Evolutionary conservation across 2,113 vertebrate genomes (phyloP).

Genomic region (Oreotrochilus melanogaster): DNA sequence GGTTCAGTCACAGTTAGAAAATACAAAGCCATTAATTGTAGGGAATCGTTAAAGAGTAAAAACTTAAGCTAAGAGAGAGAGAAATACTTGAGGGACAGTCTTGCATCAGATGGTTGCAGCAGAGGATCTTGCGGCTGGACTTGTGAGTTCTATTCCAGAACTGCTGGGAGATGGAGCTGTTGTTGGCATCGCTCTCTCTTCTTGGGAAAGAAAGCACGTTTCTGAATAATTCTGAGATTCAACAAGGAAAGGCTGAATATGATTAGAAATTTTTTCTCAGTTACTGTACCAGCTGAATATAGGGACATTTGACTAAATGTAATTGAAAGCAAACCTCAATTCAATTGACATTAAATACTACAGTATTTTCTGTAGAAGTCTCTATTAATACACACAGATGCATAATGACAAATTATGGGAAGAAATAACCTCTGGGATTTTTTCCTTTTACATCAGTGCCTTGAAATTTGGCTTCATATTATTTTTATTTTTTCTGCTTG

Average conservation of each 20-base stretch:
- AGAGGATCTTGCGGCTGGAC: neutral
- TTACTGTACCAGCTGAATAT: neutral
- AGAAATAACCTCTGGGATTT: neutral
- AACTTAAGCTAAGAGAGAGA: neutral
- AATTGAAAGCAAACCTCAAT: neutral
- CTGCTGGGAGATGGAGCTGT: neutral
- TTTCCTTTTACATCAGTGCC: neutral
- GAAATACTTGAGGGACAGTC: neutral
- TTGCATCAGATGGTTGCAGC: neutral
- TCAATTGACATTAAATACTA: neutral
- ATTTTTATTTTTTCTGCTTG: neutral
- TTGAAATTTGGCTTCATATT: neutral
- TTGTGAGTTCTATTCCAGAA: neutral
- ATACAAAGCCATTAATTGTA: neutral
- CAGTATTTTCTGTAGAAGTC: neutral
- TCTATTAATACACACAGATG: neutral
- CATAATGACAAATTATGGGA: slow-evolving; percentile 8
- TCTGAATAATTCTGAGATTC: neutral
- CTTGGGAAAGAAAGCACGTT: neutral
- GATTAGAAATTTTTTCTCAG: neutral
- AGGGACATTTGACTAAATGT: neutral
- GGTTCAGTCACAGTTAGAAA: neutral
- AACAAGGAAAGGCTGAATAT: neutral
- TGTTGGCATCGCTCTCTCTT: neutral
- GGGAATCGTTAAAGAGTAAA: neutral